Conservation (phyloP, 2,888 invertebrate genomes). For the Calameuta pallipes region DNA sequence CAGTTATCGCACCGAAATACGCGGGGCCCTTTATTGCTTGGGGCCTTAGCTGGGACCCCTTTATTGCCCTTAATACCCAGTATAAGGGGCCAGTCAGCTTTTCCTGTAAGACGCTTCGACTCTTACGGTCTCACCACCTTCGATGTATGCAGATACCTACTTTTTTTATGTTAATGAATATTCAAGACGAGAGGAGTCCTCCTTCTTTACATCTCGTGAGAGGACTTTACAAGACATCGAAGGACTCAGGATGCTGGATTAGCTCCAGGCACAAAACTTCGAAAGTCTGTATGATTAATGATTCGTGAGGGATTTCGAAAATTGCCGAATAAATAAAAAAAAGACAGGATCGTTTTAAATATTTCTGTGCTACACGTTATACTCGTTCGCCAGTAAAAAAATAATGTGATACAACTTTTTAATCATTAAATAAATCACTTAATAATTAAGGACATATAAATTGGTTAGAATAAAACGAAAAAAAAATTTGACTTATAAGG, state of each 20-base stretch:
- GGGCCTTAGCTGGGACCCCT: conserved; percentile 22
- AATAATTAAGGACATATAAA: not conserved
- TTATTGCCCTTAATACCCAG: conserved; percentile 28
- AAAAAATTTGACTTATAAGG: conserved; percentile 32
- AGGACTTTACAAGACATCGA: not conserved
- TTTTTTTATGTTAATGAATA: conserved; percentile 8
- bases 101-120: not conserved
- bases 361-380: not conserved
- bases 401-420: not conserved
- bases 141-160: not conserved
- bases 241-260: not conserved
- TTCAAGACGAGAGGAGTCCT: not conserved
- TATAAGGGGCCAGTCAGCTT: not conserved
- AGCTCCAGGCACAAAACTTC: not conserved
- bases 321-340: not conserved
- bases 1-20: conserved; percentile 40
- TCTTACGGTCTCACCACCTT: conserved; percentile 10
- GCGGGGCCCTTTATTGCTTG: conserved; percentile 30
- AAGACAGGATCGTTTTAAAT: not conserved
- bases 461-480: not conserved
- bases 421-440: not conserved
- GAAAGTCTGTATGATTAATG: conserved; percentile 7
- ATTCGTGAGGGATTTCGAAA: not conserved
- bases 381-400: not conserved
- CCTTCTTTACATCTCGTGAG: not conserved